A percentile compares a stretch with the other conserved stretches of the same genome.
Conservation (phyloP, 2,888 invertebrate genomes). For the Luperina testacea region DNA sequence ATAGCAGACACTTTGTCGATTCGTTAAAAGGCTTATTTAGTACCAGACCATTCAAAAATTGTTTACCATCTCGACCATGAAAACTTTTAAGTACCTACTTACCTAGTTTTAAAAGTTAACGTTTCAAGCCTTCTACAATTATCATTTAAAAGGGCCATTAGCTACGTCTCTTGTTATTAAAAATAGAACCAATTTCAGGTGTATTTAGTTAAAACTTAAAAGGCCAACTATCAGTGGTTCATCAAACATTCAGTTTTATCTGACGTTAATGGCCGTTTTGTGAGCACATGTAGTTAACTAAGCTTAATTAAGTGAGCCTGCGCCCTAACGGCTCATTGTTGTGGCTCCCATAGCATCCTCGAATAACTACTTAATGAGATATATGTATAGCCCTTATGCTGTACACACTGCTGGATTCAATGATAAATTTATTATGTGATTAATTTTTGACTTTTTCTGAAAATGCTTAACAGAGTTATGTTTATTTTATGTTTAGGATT, state of each 20-base stretch:
- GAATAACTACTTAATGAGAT: constrained; percentile 81
- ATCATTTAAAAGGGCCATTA: constrained; percentile 30
- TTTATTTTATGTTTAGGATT: neutral
- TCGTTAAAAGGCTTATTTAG: constrained; percentile 24
- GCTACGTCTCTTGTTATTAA: constrained; percentile 9
- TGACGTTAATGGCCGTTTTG: constrained; percentile 63
- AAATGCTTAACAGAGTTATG: neutral
- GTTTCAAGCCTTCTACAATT: constrained; percentile 5
- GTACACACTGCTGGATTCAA: constrained; percentile 63
- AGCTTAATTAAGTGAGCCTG: constrained; percentile 80
- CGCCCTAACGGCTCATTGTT: constrained; percentile 76
- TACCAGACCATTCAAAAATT: constrained; percentile 1
- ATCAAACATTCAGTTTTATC: constrained; percentile 70
- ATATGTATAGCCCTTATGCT: constrained; percentile 72
- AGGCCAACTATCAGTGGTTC: constrained; percentile 54
- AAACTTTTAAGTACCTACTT: constrained; percentile 16
- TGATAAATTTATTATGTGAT: neutral
- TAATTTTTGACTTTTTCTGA: neutral
- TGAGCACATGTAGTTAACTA: constrained; percentile 68
- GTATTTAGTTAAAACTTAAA: constrained; percentile 36
- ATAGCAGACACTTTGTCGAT: neutral
- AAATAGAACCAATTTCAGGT: constrained; percentile 25
- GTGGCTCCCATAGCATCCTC: constrained; percentile 75
- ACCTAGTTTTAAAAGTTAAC: constrained; percentile 14
- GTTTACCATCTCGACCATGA: constrained; percentile 13